phyloP scores from a whole-genome alignment of 1,140 invertebrate species.

The Drosophila baimaii region DNA sequence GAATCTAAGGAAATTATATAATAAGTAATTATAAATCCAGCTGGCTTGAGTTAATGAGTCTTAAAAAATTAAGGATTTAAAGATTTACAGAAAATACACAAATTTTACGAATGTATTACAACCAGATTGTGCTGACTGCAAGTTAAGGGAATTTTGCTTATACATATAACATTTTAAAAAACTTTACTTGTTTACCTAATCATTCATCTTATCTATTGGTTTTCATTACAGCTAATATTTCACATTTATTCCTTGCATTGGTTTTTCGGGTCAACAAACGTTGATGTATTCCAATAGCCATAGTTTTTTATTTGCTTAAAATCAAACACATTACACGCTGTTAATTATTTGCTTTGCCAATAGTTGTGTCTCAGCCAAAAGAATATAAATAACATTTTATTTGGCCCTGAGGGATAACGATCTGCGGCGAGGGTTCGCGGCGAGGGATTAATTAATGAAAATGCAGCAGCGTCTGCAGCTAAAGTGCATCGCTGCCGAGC shows the following conservation, averaged over 20 bases:
- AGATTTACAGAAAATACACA: too few species aligned
- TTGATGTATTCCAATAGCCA: not conserved
- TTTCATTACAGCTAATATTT: not conserved
- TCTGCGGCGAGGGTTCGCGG: not conserved
- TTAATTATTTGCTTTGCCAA: slow-evolving; percentile 5
- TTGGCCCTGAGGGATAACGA: slow-evolving; percentile 7
- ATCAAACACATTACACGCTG: not conserved
- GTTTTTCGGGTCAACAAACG: not conserved
- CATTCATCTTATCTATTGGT: not conserved
- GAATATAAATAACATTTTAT: slow-evolving; percentile 36
- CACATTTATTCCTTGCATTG: not conserved
- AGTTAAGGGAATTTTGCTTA: too few species aligned
- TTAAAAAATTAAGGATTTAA: not conserved
- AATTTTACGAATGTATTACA: not conserved
- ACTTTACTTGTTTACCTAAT: slow-evolving; percentile 1
- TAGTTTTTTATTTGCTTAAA: not conserved
- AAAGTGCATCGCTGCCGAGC: not conserved
- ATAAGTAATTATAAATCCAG: not conserved
- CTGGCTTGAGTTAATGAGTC: not conserved
- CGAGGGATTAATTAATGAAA: slow-evolving; percentile 21
- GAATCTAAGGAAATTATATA: not conserved
- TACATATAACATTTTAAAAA: not conserved
- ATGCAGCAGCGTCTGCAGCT: slow-evolving; percentile 16
- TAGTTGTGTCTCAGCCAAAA: slow-evolving; percentile 8
- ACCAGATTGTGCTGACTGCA: not conserved